These are phyloP conservation scores for Podocnemis expansa DNA, from an alignment of 2,113 vertebrate genomes.

Conservation along the genomic window DNA sequence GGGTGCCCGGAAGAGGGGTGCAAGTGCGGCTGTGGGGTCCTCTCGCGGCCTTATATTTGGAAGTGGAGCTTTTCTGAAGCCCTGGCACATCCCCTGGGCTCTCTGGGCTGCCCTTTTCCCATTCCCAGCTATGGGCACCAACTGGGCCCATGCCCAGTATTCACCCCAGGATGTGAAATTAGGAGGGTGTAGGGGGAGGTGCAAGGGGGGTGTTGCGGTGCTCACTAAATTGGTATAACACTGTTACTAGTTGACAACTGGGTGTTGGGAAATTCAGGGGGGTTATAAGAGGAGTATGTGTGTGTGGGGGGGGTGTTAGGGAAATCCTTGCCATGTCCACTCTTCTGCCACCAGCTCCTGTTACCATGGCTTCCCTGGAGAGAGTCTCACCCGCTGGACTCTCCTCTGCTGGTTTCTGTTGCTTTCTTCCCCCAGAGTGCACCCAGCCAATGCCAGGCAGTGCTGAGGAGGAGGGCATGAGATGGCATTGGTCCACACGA, in stretches of 20 bases:
- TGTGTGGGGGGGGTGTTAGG: too few relatives aligned
- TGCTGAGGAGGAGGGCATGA: too few relatives aligned
- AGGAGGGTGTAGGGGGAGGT: too few relatives aligned
- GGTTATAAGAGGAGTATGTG: too few relatives aligned
- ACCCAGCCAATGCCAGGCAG: background rate
- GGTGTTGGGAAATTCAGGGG: too few relatives aligned
- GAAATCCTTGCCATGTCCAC: accelerated
- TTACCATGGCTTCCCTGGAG: background rate
- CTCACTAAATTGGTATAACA: too few relatives aligned
- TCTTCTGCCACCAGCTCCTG: background rate
- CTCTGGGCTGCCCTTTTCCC: background rate
- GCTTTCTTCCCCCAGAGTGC: background rate
- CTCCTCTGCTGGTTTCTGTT: background rate
- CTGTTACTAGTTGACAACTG: too few relatives aligned
- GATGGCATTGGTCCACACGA: background rate
- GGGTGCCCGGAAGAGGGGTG: background rate
- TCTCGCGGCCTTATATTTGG: too few relatives aligned
- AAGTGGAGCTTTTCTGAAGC: too few relatives aligned
- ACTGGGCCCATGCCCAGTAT: accelerated
- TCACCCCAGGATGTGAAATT: too few relatives aligned
- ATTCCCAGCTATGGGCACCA: too few relatives aligned
- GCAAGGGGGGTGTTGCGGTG: too few relatives aligned
- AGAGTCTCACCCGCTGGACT: background rate
- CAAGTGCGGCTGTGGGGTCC: background rate
- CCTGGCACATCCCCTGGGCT: background rate